A percentile compares a stretch with the other conserved stretches of the same genome.
phyloP scores from a whole-genome alignment of 2,113 vertebrate species.

The Pluvianellus socialis region DNA sequence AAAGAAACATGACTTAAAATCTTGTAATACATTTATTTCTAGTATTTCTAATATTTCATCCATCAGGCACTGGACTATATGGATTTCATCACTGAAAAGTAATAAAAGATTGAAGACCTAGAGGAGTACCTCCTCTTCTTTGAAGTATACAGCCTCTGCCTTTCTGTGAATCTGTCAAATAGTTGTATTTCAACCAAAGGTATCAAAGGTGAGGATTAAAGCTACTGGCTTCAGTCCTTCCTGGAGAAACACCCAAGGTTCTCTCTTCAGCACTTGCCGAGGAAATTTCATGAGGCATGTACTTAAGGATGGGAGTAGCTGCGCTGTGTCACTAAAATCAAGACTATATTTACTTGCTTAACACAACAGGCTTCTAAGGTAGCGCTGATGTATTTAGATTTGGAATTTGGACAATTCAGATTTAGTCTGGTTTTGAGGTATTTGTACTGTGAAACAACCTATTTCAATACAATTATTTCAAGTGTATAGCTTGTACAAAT shows the following conservation, averaged over 20 bases:
- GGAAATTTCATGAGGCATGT: neutral
- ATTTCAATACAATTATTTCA: neutral
- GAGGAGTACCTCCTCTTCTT: neutral
- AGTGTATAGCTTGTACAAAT: neutral
- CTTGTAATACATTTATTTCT: neutral
- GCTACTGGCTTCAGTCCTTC: neutral
- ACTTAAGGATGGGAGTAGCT: neutral
- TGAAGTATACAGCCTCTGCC: neutral
- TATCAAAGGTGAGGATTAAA: neutral
- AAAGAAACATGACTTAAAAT: neutral
- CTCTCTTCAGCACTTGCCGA: neutral
- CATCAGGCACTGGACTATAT: neutral
- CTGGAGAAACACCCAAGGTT: neutral
- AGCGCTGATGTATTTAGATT: neutral
- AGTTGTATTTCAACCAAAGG: neutral
- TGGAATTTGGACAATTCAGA: neutral
- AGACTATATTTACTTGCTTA: neutral
- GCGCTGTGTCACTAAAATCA: neutral
- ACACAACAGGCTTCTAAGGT: neutral
- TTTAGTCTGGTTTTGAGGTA: neutral
- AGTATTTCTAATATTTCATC: neutral
- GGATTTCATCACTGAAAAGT: neutral
- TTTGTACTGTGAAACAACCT: neutral
- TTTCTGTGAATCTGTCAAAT: neutral
- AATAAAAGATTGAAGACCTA: neutral